Conservation (phyloP, 1,140 invertebrate genomes). For the Microplitis mediator region DNA sequence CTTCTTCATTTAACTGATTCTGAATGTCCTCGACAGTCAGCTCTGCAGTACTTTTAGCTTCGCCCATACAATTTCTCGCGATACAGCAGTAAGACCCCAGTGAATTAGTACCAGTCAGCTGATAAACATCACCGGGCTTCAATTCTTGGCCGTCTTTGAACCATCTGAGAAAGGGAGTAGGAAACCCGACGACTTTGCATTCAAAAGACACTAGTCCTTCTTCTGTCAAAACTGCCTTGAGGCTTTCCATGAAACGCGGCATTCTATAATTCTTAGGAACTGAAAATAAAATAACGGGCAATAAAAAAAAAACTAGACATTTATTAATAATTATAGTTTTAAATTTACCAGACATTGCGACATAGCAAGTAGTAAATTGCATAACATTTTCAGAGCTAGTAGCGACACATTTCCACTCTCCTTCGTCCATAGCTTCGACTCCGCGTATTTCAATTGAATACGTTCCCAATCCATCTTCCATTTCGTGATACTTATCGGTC, state of each 20-base stretch:
- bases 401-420: slow-evolving; percentile 87
- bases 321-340: not conserved
- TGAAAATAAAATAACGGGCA: slow-evolving; percentile 45
- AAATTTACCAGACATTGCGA: slow-evolving; percentile 74
- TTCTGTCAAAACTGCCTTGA: slow-evolving; percentile 86
- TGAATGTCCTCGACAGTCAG: slow-evolving; percentile 90
- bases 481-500: slow-evolving; percentile 70
- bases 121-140: slow-evolving; percentile 90
- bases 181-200: slow-evolving; percentile 90
- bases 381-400: slow-evolving; percentile 74
- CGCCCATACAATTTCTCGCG: slow-evolving; percentile 89
- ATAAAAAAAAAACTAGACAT: not conserved
- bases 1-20: slow-evolving; percentile 86
- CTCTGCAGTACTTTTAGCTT: slow-evolving; percentile 83
- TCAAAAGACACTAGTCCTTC: slow-evolving; percentile 91
- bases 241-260: slow-evolving; percentile 86
- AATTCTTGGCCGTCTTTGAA: slow-evolving; percentile 91
- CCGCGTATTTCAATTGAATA: slow-evolving; percentile 76
- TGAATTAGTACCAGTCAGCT: slow-evolving; percentile 86
- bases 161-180: slow-evolving; percentile 83
- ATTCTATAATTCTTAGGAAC: slow-evolving; percentile 89
- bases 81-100: slow-evolving; percentile 89
- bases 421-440: slow-evolving; percentile 79
- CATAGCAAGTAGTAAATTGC: slow-evolving; percentile 72
- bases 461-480: slow-evolving; percentile 80